Percentiles rank a stretch among this genome's conserved stretches.
Evolutionary conservation across 2,888 invertebrate genomes (phyloP).

Genomic region (Hydriomena furcata): DNA sequence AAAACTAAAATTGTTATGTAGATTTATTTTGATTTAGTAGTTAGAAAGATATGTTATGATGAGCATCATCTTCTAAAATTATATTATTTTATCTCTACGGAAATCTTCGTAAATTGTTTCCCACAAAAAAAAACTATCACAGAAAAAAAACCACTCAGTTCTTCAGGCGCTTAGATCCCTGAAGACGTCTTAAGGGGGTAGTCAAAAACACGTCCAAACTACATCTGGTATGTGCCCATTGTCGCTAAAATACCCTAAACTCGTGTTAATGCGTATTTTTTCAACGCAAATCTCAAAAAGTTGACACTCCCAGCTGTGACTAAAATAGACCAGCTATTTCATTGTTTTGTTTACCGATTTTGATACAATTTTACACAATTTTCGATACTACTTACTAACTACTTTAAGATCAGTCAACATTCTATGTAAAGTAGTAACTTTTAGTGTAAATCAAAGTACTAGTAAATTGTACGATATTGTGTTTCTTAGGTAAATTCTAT

Average conservation of each 20-base stretch:
- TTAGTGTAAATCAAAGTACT: slow-evolving; percentile 1
- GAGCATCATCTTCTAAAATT: slow-evolving; percentile 38
- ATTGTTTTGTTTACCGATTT: slow-evolving; percentile 1
- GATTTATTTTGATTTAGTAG: slow-evolving; percentile 54
- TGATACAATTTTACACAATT: slow-evolving; percentile 1
- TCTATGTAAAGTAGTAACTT: not conserved
- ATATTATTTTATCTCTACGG: not conserved
- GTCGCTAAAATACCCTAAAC: no score
- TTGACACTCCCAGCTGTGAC: no score
- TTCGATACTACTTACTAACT: slow-evolving; percentile 7
- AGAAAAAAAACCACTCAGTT: no score
- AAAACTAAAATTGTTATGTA: slow-evolving; percentile 55
- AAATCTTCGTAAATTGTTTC: no score
- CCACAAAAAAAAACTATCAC: no score
- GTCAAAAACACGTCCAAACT: no score
- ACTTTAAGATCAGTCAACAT: not conserved
- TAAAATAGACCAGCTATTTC: not conserved
- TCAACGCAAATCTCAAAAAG: no score
- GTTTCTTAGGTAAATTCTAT: slow-evolving; percentile 6
- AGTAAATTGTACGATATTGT: not conserved
- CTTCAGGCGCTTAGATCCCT: no score
- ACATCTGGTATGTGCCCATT: no score
- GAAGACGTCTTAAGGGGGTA: no score
- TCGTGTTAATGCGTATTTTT: no score
- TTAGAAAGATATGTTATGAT: slow-evolving; percentile 54